Percentiles rank a stretch among this genome's conserved stretches.
These are phyloP conservation scores for Anolis sagrei DNA, from an alignment of 2,113 vertebrate genomes.

Conservation along the genomic window DNA sequence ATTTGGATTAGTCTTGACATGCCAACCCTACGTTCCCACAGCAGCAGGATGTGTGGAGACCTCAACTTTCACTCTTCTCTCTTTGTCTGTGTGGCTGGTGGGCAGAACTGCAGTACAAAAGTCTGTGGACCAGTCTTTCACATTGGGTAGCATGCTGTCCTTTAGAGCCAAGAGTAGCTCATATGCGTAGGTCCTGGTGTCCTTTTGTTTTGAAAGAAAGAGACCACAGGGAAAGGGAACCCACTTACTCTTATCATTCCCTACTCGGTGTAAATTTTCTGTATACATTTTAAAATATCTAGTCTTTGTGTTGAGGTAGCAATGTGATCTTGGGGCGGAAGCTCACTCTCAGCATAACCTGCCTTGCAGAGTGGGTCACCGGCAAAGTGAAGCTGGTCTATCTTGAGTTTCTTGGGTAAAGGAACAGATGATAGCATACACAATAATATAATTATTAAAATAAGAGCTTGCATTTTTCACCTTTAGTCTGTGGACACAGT, in stretches of 20 bases:
- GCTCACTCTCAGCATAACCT: not conserved
- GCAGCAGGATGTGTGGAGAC: not conserved
- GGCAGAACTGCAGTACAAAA: not conserved
- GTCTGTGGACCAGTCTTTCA: not conserved
- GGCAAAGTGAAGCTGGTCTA: too few relatives aligned
- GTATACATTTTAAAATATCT: not conserved
- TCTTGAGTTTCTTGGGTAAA: not conserved
- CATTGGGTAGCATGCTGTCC: not conserved
- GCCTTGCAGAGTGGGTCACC: not conserved
- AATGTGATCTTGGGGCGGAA: not conserved
- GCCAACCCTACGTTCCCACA: not conserved
- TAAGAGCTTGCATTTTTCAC: not conserved
- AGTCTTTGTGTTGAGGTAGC: not conserved
- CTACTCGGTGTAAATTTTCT: not conserved
- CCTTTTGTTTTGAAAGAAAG: not conserved
- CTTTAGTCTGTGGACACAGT: too few relatives aligned
- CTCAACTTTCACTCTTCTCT: not conserved
- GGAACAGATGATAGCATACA: too few relatives aligned
- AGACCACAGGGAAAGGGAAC: not conserved
- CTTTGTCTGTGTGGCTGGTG: not conserved
- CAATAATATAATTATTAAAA: not conserved
- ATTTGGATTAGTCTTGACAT: not conserved
- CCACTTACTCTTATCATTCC: not conserved
- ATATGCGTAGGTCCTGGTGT: not conserved
- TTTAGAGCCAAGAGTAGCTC: not conserved